Conservation (phyloP, 2,888 invertebrate genomes). For the Cephalotes varians region DNA sequence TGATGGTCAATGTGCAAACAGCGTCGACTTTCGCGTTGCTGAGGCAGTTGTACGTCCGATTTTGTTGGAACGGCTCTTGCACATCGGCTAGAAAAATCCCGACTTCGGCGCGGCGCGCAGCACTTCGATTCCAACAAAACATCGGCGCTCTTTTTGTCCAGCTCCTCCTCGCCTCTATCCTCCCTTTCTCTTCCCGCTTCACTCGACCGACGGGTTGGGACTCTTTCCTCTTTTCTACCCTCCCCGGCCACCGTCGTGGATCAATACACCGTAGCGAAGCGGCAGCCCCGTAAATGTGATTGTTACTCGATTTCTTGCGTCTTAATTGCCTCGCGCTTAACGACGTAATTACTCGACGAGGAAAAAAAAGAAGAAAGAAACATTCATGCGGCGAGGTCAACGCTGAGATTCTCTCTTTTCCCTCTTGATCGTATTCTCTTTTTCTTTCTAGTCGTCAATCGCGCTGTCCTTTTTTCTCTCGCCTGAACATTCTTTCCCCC, state of each 20-base stretch:
- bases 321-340: conserved; percentile 84
- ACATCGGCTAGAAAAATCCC: conserved; percentile 29
- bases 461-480: conserved; percentile 25
- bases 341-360: conserved; percentile 82
- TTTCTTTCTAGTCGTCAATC: not conserved
- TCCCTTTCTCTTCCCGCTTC: conserved; percentile 67
- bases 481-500: conserved; percentile 4
- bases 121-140: conserved; percentile 60
- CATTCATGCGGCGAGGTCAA: conserved; percentile 31
- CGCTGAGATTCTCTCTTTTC: conserved; percentile 31
- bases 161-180: conserved; percentile 47
- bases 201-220: conserved; percentile 51
- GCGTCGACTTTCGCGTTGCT: conserved; percentile 26
- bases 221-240: conserved; percentile 53
- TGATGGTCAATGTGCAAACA: not conserved
- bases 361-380: conserved; percentile 37
- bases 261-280: conserved; percentile 80
- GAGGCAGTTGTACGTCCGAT: conserved; percentile 15
- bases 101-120: conserved; percentile 21
- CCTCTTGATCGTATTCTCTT: conserved; percentile 40
- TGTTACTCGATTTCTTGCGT: conserved; percentile 84
- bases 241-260: conserved; percentile 73
- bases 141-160: conserved; percentile 57
- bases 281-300: conserved; percentile 81
- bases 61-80: conserved; percentile 18